phyloP scores from a whole-genome alignment of 30 jellyfish, hydroid and myxozoan genomes.

The Hydra vulgaris region DNA sequence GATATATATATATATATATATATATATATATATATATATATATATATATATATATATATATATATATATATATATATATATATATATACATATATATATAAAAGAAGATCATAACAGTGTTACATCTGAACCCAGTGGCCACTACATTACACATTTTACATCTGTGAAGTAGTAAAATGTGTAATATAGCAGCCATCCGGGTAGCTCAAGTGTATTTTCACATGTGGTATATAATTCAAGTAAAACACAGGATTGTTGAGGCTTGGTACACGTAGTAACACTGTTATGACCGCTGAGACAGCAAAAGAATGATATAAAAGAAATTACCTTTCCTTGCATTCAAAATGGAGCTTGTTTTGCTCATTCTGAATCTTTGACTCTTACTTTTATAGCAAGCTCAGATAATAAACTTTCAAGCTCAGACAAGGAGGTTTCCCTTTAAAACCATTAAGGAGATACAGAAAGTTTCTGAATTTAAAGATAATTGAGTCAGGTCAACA shows the following conservation, averaged over 20 bases:
- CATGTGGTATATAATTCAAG: neutral
- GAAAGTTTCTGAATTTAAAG: no score
- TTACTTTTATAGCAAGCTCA: neutral
- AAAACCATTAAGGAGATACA: neutral
- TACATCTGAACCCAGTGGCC: no score
- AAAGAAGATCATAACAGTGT: no score
- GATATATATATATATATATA: no score
- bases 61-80: no score
- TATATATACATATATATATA: no score
- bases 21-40: no score
- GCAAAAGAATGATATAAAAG: neutral
- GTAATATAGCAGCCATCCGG: no score
- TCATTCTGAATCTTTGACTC: neutral
- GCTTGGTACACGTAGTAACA: neutral
- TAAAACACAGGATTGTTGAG: neutral
- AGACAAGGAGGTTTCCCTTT: neutral
- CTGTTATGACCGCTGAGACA: neutral
- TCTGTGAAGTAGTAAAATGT: no score
- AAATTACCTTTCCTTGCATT: neutral
- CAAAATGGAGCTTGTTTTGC: neutral
- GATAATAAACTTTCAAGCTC: neutral
- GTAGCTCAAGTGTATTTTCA: neutral
- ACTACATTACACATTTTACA: no score
- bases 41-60: no score
- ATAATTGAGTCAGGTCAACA: no score